Evolutionary conservation across 2,888 invertebrate species (phyloP).

Genomic region (Coelinius sp.): DNA sequence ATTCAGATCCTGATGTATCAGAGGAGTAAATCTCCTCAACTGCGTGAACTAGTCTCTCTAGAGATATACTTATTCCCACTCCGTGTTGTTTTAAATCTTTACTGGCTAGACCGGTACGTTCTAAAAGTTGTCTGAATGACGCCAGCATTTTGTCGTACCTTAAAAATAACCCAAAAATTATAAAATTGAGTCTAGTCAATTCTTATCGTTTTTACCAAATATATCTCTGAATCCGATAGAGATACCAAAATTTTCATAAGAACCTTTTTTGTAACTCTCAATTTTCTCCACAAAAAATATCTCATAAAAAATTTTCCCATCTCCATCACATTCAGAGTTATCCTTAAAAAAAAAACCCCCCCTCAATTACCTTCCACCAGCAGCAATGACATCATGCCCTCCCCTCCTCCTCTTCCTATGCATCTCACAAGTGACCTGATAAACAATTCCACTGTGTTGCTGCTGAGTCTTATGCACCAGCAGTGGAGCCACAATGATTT

Average conservation of each 20-base stretch:
- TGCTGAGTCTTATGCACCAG: conserved; percentile 76
- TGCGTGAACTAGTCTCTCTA: conserved; percentile 82
- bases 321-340: too few relatives aligned
- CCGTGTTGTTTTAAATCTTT: conserved; percentile 74
- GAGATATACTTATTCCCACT: conserved; percentile 87
- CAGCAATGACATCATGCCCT: conserved; percentile 82
- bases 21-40: conserved; percentile 68
- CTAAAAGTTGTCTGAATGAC: conserved; percentile 76
- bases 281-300: too few relatives aligned
- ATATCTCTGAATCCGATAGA: too few relatives aligned
- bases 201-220: too few relatives aligned
- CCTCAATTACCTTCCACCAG: conserved; percentile 79
- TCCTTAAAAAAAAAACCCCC: too few relatives aligned
- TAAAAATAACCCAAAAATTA: too few relatives aligned
- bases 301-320: too few relatives aligned
- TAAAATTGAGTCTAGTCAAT: too few relatives aligned
- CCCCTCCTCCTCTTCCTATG: conserved; percentile 73
- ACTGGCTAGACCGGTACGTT: conserved; percentile 62
- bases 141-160: conserved; percentile 85
- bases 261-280: too few relatives aligned
- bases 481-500: conserved; percentile 75
- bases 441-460: conserved; percentile 79
- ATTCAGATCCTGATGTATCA: conserved; percentile 11
- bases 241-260: too few relatives aligned
- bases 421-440: conserved; percentile 77